phyloP scores from a whole-genome alignment of 2,797 vertebrate genomes.

The Mus caroli region DNA sequence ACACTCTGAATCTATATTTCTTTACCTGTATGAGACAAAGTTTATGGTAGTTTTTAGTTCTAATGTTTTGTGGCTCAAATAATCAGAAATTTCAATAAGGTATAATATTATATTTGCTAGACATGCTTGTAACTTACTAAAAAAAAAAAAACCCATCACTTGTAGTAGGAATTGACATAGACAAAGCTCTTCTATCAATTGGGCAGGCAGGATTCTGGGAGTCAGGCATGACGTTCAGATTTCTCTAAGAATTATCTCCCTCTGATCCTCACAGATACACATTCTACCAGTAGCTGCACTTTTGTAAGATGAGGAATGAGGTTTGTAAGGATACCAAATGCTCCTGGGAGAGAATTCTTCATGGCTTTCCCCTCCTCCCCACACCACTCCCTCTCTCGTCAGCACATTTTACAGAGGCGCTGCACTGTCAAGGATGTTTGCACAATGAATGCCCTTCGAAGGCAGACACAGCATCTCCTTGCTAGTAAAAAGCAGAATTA shows the following conservation, averaged over 20 bases:
- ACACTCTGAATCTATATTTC: background rate
- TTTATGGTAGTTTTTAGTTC: slow-evolving; percentile 38
- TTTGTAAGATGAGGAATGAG: slow-evolving; percentile 32
- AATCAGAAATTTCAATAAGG: background rate
- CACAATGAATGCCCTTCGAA: background rate
- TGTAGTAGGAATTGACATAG: background rate
- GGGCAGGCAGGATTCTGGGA: background rate
- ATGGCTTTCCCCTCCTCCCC: background rate
- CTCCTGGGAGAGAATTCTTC: background rate
- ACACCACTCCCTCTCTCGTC: background rate
- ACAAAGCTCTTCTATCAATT: background rate
- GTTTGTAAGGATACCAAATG: background rate
- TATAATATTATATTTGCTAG: background rate
- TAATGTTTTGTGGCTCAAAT: slow-evolving; percentile 34
- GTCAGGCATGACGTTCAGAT: background rate
- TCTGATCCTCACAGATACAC: background rate
- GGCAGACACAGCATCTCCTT: background rate
- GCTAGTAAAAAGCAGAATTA: background rate
- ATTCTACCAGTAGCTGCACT: background rate
- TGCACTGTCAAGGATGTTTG: background rate
- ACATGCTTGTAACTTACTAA: background rate
- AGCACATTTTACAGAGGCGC: slow-evolving; percentile 11
- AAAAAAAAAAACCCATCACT: background rate
- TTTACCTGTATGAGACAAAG: background rate
- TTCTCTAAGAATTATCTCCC: background rate